A percentile compares a stretch with the other conserved stretches of the same genome.
Conservation (phyloP, 2,888 invertebrate species). For the Caenorhabditis plicata region DNA sequence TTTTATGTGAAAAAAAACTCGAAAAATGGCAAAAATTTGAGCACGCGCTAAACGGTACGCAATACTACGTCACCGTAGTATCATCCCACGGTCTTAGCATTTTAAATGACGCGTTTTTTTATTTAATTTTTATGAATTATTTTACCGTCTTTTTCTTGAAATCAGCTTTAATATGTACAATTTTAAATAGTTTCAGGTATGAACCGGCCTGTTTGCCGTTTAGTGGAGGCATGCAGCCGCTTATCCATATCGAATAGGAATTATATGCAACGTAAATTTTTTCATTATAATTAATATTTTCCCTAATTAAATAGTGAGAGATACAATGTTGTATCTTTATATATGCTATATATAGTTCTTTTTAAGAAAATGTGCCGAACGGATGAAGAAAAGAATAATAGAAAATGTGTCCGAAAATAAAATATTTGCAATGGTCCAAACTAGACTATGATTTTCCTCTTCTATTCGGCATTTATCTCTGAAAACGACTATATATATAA, state of each 20-base stretch:
- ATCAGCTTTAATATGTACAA: background rate
- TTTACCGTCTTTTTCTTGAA: background rate
- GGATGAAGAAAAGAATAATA: too few relatives aligned
- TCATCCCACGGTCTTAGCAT: slow-evolving; percentile 1
- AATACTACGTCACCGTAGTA: slow-evolving; percentile 15
- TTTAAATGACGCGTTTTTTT: slow-evolving; percentile 10
- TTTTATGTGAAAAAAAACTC: background rate
- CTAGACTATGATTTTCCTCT: too few relatives aligned
- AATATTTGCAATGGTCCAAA: too few relatives aligned
- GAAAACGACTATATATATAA: background rate
- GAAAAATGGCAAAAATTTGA: background rate
- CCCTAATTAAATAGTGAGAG: background rate
- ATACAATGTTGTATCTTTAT: too few relatives aligned
- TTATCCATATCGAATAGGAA: slow-evolving; percentile 24
- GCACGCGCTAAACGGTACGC: too few relatives aligned
- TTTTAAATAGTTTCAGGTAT: slow-evolving; percentile 18
- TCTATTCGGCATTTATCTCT: too few relatives aligned
- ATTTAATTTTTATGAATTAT: background rate
- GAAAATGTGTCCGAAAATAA: too few relatives aligned
- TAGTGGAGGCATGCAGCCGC: slow-evolving; percentile 27
- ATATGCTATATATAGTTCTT: too few relatives aligned
- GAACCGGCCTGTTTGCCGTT: slow-evolving; percentile 34
- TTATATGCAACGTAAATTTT: slow-evolving; percentile 8
- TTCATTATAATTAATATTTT: slow-evolving; percentile 7
- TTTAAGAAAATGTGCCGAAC: too few relatives aligned